These are phyloP conservation scores for Mastomys natalensis DNA, from an alignment of 2,113 vertebrate species.

Conservation along the genomic window DNA sequence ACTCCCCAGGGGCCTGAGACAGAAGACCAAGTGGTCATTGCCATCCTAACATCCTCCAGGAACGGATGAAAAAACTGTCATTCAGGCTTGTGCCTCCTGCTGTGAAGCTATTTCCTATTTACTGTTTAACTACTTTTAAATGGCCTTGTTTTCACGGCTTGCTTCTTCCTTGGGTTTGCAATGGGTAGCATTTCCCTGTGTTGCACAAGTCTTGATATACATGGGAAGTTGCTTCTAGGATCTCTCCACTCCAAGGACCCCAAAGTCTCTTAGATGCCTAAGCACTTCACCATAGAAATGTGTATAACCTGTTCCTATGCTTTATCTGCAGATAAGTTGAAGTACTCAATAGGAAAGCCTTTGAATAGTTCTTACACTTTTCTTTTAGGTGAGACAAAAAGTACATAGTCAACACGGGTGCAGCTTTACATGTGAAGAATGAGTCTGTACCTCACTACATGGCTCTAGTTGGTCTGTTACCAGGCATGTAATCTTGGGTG, in stretches of 20 bases:
- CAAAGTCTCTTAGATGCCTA: background rate
- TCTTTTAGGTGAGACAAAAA: background rate
- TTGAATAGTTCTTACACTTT: background rate
- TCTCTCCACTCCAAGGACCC: background rate
- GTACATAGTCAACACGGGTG: background rate
- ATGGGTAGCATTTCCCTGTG: background rate
- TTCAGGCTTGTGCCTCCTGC: background rate
- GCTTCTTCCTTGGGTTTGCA: background rate
- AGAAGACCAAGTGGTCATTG: background rate
- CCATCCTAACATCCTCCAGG: background rate
- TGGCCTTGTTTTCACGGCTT: background rate
- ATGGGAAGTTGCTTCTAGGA: background rate
- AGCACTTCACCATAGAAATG: background rate
- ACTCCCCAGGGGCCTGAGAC: background rate
- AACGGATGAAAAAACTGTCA: background rate
- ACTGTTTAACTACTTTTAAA: background rate
- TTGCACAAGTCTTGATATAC: background rate
- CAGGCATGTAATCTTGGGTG: background rate
- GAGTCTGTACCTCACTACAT: background rate
- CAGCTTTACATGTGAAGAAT: background rate
- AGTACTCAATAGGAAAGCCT: background rate
- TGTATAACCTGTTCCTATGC: no score
- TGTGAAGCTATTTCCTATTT: background rate
- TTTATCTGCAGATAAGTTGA: no score
- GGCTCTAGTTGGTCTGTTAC: background rate